Conservation (phyloP, 2,888 invertebrate genomes). For the Nomada lathburiana region DNA sequence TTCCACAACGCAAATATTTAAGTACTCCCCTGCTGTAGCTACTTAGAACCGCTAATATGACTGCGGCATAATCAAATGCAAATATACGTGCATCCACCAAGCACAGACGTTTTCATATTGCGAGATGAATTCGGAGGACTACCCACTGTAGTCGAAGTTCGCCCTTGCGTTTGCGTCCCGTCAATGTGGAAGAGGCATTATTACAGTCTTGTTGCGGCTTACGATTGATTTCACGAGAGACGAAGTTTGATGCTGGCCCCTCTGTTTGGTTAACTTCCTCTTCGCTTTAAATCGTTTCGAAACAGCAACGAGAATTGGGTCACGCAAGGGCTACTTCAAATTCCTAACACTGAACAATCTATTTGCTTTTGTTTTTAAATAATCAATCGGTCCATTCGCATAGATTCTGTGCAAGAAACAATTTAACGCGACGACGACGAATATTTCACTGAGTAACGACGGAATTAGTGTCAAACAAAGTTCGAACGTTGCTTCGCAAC, state of each 20-base stretch:
- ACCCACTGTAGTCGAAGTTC: conserved; percentile 1
- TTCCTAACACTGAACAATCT: too few species aligned
- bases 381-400: too few species aligned
- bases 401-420: too few species aligned
- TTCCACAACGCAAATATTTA: neutral
- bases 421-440: too few species aligned
- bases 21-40: neutral
- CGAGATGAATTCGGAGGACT: neutral
- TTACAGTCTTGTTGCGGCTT: neutral
- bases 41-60: conserved; percentile 1
- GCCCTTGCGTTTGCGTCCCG: neutral
- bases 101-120: neutral
- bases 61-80: conserved; percentile 26
- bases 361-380: too few species aligned
- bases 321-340: too few species aligned
- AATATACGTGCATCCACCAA: neutral
- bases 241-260: too few species aligned
- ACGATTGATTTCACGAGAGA: neutral
- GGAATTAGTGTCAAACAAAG: too few species aligned
- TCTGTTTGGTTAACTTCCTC: neutral
- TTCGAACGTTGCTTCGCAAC: too few species aligned
- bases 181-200: neutral
- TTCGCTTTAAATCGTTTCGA: too few species aligned
- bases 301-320: too few species aligned
- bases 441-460: too few species aligned